These are phyloP conservation scores for Unio pictorum DNA, from an alignment of 2,888 invertebrate genomes.

Conservation along the genomic window DNA sequence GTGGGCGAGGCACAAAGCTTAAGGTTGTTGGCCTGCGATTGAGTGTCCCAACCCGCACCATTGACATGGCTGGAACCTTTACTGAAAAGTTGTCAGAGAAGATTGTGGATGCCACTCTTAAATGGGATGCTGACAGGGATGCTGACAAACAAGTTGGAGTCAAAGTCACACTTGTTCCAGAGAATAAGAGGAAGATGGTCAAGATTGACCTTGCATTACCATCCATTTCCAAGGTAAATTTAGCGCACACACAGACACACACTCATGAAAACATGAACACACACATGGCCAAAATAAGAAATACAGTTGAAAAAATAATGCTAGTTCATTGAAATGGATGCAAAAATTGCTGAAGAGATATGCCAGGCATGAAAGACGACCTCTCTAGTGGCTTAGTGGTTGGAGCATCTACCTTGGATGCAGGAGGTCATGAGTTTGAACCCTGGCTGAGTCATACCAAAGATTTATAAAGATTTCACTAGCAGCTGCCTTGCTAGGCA, in stretches of 20 bases:
- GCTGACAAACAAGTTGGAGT: slow-evolving; percentile 46
- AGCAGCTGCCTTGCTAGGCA: too few relatives aligned
- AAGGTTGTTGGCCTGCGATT: slow-evolving; percentile 20
- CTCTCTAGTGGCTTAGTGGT: too few relatives aligned
- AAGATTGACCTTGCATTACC: slow-evolving; percentile 49
- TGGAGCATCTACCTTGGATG: too few relatives aligned
- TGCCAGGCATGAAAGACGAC: too few relatives aligned
- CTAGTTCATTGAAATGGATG: too few relatives aligned
- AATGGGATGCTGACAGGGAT: slow-evolving; percentile 62
- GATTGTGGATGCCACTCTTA: slow-evolving; percentile 27
- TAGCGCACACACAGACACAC: neutral
- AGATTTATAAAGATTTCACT: too few relatives aligned
- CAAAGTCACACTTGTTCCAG: slow-evolving; percentile 31
- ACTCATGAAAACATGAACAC: too few relatives aligned
- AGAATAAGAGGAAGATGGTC: slow-evolving; percentile 36
- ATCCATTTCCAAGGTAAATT: slow-evolving; percentile 34
- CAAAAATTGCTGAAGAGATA: too few relatives aligned
- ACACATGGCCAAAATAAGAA: too few relatives aligned
- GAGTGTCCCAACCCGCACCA: slow-evolving; percentile 43
- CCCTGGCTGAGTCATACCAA: too few relatives aligned
- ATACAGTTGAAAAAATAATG: too few relatives aligned
- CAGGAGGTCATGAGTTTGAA: too few relatives aligned
- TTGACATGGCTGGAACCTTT: slow-evolving; percentile 42
- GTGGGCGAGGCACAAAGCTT: slow-evolving; percentile 1
- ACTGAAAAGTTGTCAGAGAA: slow-evolving; percentile 22